A percentile compares a stretch with the other conserved stretches of the same genome.
phyloP scores from a whole-genome alignment of 2,797 vertebrate species.

The Cyclopterus lumpus region DNA sequence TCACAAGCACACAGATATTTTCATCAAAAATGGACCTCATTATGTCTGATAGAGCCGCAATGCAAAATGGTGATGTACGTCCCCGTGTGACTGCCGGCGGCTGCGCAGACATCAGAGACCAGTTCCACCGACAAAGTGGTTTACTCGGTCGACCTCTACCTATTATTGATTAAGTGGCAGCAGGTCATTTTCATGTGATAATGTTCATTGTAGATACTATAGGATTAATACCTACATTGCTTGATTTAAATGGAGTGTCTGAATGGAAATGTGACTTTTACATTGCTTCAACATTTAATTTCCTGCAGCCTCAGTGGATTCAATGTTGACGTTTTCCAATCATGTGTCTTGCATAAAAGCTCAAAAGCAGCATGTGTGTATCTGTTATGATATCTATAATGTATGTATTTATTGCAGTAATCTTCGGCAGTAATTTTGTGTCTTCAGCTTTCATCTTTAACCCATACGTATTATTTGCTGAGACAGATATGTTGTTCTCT shows the following conservation, averaged over 20 bases:
- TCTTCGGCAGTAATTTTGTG: neutral
- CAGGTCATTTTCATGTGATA: slow-evolving; percentile 17
- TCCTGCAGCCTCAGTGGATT: neutral
- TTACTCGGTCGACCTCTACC: neutral
- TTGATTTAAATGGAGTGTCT: slow-evolving; percentile 14
- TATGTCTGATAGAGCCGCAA: neutral
- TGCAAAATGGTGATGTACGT: neutral
- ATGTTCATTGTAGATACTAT: neutral
- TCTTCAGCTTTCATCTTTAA: neutral
- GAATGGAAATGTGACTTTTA: slow-evolving; percentile 42
- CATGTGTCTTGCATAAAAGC: neutral
- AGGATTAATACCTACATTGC: neutral
- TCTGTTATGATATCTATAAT: too few relatives aligned
- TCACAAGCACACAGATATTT: neutral
- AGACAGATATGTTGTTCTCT: neutral
- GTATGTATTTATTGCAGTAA: too few relatives aligned
- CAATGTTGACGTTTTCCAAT: neutral
- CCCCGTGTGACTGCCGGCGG: neutral
- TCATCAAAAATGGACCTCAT: neutral
- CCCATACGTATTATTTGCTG: neutral
- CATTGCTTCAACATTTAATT: slow-evolving; percentile 2
- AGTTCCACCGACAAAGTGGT: neutral
- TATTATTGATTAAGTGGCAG: slow-evolving; percentile 9
- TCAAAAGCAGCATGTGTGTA: neutral
- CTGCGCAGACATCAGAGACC: neutral